Base-by-base conservation (phyloP, 2,797 vertebrate species). In the Megaceryle alcyon region DNA sequence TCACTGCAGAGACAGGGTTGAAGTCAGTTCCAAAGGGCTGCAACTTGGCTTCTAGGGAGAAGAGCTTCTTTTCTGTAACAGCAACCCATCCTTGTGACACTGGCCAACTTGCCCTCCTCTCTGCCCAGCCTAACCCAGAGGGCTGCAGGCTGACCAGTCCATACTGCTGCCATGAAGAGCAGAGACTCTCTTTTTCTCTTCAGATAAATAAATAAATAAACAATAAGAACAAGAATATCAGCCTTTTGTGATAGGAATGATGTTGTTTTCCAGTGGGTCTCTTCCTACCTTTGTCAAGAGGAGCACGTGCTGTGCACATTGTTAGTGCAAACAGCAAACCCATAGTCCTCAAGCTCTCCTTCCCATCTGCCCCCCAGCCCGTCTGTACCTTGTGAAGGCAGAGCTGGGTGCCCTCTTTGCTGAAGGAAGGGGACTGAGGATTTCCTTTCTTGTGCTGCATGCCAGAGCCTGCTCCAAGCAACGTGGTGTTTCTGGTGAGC, bases 381-480 rank as follows among this genome's bases (percentile, higher is more conserved):
- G 14, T 2, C 48, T 37, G 43, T 28, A 12, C 33, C 48, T 31
- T n/a, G 7, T 0, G 2, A 7, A 43, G 39, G 31, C 48, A 53
- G 26, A 72, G 59, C 9, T 54, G 60, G 29, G 28, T 64, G 44
- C 8, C 16, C 19, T 29, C 29, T 64, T 35, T 46, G 28, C 46
- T 73, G 71, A 35, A 51, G 22, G 26, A 75, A 20, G 14, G 17
- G n/a, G 16, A 5, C 31, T 22, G 13, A 61, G 13, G 10, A 4
- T 6, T 78, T 60, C 37, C 25, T 14, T n/a, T 37, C 49, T 63
- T n/a, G 13, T 37, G 28, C 33, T 12, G 5, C 16, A 33, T 7
- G 5, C 68, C 22, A 2, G n/a, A 79, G 31, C 31, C 64, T 61
- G n/a, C 60, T 44, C 23, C 35, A 33, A 39, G 53, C 3, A 57